Base-by-base conservation (phyloP, 2,888 invertebrate species). In the Craniophora ligustri region DNA sequence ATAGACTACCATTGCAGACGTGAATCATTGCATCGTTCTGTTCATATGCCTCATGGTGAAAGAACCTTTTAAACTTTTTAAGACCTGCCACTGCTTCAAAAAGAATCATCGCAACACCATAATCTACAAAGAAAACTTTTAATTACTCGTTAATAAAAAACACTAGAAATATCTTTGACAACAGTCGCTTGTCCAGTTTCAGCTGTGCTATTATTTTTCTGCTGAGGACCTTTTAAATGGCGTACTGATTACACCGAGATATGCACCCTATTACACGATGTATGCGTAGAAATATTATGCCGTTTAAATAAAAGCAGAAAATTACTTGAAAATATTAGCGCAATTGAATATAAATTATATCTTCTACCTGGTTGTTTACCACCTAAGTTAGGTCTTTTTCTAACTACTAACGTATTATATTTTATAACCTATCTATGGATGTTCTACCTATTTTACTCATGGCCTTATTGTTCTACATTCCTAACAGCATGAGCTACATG, bases 201-300 rank as follows among this genome's bases (percentile, higher is more conserved):
- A 40, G 19, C 47, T 44, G 10, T 6, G 10, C 18, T 11, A 28
- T 71, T 57, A 40, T 70, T 70, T 65, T 55, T 59, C 42, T 45
- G 30, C 42, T 66, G 58, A 65, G 42, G 46, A 59, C 66, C 72
- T 70, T 69, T 70, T 65, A 66, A 58, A 65, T 58, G 36, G 51
- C 35, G 67, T 65, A 50, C 67, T 58, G 72, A 65, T 71, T 71
- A 71, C 50, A 65, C 26, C 2, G 36, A 58, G 51, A 70, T 65
- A 65, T 5, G 39, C 23, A 34, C 31, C 45, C 67, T 50, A 70
- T 66, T 65, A 70, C 34, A 30, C 26, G 67, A 49, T 58, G 59
- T 50, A 70, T 50, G 50, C 28, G 66, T 58, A 46, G 34, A 70
- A 49, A 58, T 49, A 70, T 70, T 26, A 58, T 65, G 16, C 26